Evolutionary conservation across 1,140 invertebrate species (phyloP).

Genomic region (Agraylea sexmaculata): DNA sequence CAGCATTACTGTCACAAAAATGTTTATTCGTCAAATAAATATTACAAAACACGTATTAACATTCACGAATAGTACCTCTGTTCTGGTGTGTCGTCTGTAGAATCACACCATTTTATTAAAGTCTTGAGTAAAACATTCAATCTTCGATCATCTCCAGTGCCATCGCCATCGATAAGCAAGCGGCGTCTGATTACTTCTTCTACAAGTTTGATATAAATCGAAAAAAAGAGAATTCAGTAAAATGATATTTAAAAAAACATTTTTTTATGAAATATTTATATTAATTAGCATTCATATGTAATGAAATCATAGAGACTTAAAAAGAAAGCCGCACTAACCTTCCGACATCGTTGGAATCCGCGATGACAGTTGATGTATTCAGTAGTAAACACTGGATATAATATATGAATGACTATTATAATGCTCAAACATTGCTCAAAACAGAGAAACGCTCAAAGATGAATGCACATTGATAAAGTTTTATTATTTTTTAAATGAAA

Average conservation of each 20-base stretch:
- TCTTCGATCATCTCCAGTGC: conserved; percentile 85
- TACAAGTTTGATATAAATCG: conserved; percentile 34
- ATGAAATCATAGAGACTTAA: neutral
- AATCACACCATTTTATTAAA: conserved; percentile 79
- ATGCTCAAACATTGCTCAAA: neutral
- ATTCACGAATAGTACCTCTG: conserved; percentile 49
- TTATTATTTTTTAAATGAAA: no score
- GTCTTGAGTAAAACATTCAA: conserved; percentile 77
- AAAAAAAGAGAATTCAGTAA: neutral
- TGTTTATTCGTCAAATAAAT: no score
- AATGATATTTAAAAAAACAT: no score
- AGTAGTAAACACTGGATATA: neutral
- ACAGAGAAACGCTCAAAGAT: neutral
- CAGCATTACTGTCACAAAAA: conserved; percentile 38
- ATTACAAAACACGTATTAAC: conserved; percentile 1
- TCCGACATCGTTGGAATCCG: neutral
- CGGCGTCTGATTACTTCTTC: conserved; percentile 87
- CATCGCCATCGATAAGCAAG: conserved; percentile 89
- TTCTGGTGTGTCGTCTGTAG: conserved; percentile 52
- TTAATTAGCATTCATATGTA: neutral
- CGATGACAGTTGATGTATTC: neutral
- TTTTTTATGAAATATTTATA: neutral
- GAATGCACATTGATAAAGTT: no score
- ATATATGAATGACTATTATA: neutral
- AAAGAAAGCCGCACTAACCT: no score